A percentile compares a stretch with the other conserved stretches of the same genome.
These are phyloP conservation scores for Girardinus metallicus DNA, from an alignment of 2,797 vertebrate genomes.

Conservation along the genomic window DNA sequence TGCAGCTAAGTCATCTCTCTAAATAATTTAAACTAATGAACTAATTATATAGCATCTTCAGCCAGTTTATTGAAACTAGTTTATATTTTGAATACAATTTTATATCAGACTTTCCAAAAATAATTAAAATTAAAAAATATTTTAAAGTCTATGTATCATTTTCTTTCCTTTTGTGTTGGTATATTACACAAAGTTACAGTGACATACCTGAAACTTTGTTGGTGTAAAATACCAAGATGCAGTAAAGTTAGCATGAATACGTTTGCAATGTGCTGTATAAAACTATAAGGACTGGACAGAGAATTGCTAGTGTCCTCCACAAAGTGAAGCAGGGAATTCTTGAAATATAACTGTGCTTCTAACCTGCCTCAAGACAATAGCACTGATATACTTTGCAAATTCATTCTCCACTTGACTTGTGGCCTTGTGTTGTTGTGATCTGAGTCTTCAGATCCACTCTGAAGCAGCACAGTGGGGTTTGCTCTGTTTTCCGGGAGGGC, in stretches of 20 bases:
- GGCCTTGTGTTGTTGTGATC: conserved; percentile 21
- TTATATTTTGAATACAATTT: neutral
- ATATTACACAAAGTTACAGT: neutral
- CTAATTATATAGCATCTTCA: neutral
- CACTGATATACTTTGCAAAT: conserved; percentile 4
- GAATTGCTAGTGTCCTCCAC: neutral
- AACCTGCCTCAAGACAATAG: conserved; percentile 6
- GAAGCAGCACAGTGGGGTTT: conserved; percentile 27
- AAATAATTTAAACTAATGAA: too few relatives aligned
- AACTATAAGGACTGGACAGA: neutral
- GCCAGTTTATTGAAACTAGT: neutral
- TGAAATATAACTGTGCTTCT: neutral
- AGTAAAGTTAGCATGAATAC: neutral
- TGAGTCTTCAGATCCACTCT: conserved; percentile 27
- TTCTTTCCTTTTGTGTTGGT: neutral
- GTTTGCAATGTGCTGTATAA: neutral
- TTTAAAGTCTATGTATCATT: neutral
- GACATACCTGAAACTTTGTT: too few relatives aligned
- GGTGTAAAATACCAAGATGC: neutral
- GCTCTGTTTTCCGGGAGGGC: conserved; percentile 50
- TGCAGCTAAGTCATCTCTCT: too few relatives aligned
- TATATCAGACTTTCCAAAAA: neutral
- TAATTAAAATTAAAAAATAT: neutral
- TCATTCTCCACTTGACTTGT: conserved; percentile 17
- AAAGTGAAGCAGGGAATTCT: neutral